Percentiles rank a stretch among this genome's conserved stretches.
Evolutionary conservation across 2,888 invertebrate species (phyloP).

Genomic region (Fragum whitleyi): DNA sequence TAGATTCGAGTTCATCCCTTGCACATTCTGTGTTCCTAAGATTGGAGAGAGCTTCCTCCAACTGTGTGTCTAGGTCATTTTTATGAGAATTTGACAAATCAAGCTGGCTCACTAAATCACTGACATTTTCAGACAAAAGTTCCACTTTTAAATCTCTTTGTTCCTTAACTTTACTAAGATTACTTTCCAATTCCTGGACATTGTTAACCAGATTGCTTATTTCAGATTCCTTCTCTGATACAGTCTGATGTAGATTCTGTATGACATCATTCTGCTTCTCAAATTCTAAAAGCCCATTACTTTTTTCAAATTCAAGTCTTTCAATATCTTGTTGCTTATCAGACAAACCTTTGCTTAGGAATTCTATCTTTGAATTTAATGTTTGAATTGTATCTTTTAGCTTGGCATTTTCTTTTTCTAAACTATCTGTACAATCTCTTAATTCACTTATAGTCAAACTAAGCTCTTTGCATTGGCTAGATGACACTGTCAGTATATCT

Average conservation of each 20-base stretch:
- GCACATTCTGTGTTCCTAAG: conserved; percentile 60
- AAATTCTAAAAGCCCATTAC: conserved; percentile 51
- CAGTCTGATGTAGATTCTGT: conserved; percentile 27
- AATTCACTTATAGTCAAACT: conserved; percentile 27
- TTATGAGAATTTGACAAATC: conserved; percentile 50
- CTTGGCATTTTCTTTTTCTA: conserved; percentile 40
- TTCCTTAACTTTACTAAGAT: conserved; percentile 53
- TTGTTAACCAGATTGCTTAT: conserved; percentile 56
- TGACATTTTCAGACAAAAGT: conserved; percentile 54
- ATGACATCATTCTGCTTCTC: conserved; percentile 42
- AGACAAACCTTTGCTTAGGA: conserved; percentile 33
- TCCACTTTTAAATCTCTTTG: conserved; percentile 59
- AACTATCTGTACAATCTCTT: background rate
- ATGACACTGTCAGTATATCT: conserved; percentile 29
- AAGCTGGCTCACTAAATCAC: conserved; percentile 58
- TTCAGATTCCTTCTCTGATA: conserved; percentile 58
- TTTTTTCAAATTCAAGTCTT: conserved; percentile 43
- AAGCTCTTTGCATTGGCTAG: conserved; percentile 36
- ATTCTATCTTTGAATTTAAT: conserved; percentile 38
- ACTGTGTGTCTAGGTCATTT: conserved; percentile 48
- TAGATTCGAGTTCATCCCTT: conserved; percentile 54
- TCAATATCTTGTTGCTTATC: conserved; percentile 49
- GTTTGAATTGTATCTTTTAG: conserved; percentile 46
- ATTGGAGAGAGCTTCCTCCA: conserved; percentile 56
- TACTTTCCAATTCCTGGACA: conserved; percentile 57